Evolutionary conservation across 2,888 invertebrate genomes (phyloP).

Genomic region (Amblyjoppa fuscipennis): DNA sequence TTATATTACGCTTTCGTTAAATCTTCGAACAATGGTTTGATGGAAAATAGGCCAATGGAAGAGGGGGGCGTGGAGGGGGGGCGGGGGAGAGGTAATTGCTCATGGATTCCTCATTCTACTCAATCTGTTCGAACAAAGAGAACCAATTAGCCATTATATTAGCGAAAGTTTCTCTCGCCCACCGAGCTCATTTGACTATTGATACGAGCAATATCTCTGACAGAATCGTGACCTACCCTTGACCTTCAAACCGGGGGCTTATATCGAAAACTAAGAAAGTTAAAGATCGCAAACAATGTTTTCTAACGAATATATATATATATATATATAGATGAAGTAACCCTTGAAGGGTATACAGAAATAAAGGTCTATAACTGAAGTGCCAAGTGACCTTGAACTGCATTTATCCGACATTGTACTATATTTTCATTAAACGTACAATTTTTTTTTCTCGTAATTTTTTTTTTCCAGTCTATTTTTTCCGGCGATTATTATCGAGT

Average conservation of each 20-base stretch:
- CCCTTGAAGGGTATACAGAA: too few relatives aligned
- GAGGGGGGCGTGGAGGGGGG: too few relatives aligned
- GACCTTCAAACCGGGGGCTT: background rate
- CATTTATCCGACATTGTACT: background rate
- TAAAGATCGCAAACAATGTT: background rate
- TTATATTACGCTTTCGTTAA: background rate
- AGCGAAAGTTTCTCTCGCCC: conserved; percentile 21
- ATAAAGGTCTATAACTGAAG: background rate
- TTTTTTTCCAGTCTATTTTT: background rate
- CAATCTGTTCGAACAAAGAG: conserved; percentile 12
- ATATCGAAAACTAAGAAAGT: background rate
- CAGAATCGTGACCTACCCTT: background rate
- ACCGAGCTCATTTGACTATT: conserved; percentile 2
- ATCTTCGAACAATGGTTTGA: conserved; percentile 2
- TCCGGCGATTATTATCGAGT: background rate
- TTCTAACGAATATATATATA: too few relatives aligned
- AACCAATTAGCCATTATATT: conserved; percentile 29
- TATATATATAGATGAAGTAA: too few relatives aligned
- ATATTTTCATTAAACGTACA: background rate
- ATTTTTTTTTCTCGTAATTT: background rate
- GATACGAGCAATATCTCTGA: background rate
- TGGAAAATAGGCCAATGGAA: conserved; percentile 33
- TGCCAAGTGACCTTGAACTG: background rate
- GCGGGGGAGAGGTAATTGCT: background rate
- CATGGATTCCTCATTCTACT: background rate